Evolutionary conservation across 2,888 invertebrate genomes (phyloP).

Genomic region (Calameuta idolon): DNA sequence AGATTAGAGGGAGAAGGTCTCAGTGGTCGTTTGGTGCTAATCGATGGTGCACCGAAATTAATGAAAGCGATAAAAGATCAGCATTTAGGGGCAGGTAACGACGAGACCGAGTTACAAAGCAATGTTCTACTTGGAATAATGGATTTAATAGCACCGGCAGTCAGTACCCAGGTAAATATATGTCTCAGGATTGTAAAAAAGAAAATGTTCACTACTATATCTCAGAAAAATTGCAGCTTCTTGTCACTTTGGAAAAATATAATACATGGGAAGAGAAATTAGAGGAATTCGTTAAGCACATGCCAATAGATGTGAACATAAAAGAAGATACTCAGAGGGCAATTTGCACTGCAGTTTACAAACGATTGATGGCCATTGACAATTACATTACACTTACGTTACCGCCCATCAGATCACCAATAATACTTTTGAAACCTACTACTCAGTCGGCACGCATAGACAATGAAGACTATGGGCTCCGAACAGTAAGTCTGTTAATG

Average conservation of each 20-base stretch:
- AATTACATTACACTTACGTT: slow-evolving; percentile 67
- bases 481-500: slow-evolving; percentile 47
- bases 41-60: slow-evolving; percentile 86
- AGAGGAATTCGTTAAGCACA: slow-evolving; percentile 66
- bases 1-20: slow-evolving; percentile 77
- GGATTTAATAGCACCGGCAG: slow-evolving; percentile 68
- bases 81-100: slow-evolving; percentile 67
- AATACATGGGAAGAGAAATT: slow-evolving; percentile 73
- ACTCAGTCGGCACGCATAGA: slow-evolving; percentile 69
- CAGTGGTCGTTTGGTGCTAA: slow-evolving; percentile 75
- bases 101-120: slow-evolving; percentile 70
- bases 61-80: slow-evolving; percentile 71
- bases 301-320: slow-evolving; percentile 65
- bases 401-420: slow-evolving; percentile 71
- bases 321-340: slow-evolving; percentile 65
- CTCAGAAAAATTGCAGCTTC: slow-evolving; percentile 35
- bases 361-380: slow-evolving; percentile 71
- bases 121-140: slow-evolving; percentile 72
- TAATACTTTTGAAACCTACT: slow-evolving; percentile 76
- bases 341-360: slow-evolving; percentile 67
- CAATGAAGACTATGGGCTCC: slow-evolving; percentile 76
- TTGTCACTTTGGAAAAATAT: slow-evolving; percentile 68
- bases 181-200: background rate
- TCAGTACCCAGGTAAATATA: slow-evolving; percentile 61
- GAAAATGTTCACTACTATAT: background rate